phyloP scores from a whole-genome alignment of 2,888 invertebrate genomes.

The Odontothrips loti region DNA sequence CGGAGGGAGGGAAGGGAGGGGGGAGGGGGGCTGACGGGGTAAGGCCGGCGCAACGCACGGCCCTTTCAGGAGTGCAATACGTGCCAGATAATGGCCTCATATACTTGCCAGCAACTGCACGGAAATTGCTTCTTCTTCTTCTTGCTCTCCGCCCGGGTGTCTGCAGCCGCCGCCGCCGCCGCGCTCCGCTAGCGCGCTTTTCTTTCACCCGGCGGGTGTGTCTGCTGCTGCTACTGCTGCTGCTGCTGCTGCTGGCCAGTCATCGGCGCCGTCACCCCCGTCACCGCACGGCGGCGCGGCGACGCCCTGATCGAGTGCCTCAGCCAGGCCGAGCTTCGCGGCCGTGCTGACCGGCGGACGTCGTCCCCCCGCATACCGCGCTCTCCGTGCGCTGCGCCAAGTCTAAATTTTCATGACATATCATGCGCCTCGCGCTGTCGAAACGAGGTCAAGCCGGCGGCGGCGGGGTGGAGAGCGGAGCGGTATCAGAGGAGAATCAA shows the following conservation, averaged over 20 bases:
- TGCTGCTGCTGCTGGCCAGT: not conserved
- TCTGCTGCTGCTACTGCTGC: not conserved
- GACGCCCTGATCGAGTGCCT: not conserved
- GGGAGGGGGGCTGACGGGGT: not conserved
- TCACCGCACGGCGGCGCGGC: not conserved
- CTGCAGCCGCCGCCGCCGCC: not conserved
- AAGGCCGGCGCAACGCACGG: not conserved
- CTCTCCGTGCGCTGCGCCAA: too few species aligned
- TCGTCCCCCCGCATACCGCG: too few species aligned
- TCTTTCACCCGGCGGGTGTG: not conserved
- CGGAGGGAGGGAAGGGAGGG: not conserved
- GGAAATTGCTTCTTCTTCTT: conserved; percentile 17
- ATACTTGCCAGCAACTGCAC: conserved; percentile 19
- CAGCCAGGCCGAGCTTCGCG: too few species aligned
- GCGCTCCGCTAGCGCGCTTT: not conserved
- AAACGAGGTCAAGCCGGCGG: too few species aligned
- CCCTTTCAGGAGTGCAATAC: conserved; percentile 8
- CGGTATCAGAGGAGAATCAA: too few species aligned
- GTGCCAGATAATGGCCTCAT: conserved; percentile 19
- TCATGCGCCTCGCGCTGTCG: too few species aligned
- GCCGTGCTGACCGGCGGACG: too few species aligned
- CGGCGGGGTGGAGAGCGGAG: too few species aligned
- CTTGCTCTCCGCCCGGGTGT: not conserved
- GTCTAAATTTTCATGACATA: too few species aligned
- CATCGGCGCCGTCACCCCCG: not conserved